These are phyloP conservation scores for Misgurnus anguillicaudatus DNA, from an alignment of 2,113 vertebrate species.

Conservation along the genomic window DNA sequence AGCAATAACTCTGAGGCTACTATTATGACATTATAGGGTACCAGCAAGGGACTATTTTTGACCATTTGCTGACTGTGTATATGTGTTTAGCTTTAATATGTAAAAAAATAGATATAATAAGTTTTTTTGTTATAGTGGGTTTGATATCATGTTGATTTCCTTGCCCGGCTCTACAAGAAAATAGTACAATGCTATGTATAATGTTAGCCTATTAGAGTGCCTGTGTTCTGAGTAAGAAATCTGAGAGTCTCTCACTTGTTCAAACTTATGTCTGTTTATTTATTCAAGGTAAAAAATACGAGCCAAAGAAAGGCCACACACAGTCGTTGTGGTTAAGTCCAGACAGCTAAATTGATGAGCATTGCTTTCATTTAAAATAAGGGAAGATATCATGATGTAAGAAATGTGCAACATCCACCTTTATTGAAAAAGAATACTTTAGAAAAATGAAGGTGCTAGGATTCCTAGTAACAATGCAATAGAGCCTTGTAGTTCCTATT, in stretches of 20 bases:
- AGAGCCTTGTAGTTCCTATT: too few relatives aligned
- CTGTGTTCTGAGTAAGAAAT: background rate
- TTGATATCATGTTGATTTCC: background rate
- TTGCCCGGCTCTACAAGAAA: background rate
- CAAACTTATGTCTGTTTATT: background rate
- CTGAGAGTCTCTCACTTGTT: background rate
- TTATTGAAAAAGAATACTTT: background rate
- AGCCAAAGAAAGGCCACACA: background rate
- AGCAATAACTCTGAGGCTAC: too few relatives aligned
- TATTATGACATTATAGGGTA: too few relatives aligned
- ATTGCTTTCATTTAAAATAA: background rate
- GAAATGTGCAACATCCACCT: background rate
- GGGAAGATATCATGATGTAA: background rate
- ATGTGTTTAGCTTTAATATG: too few relatives aligned
- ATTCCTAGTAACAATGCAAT: too few relatives aligned
- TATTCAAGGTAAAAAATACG: background rate
- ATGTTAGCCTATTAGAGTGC: background rate
- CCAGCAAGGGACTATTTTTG: too few relatives aligned
- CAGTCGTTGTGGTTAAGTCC: background rate
- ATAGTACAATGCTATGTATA: background rate
- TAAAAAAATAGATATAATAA: too few relatives aligned
- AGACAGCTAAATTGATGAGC: constrained; percentile 11
- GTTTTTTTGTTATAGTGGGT: background rate
- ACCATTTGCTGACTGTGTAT: too few relatives aligned
- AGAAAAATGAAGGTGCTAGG: too few relatives aligned